Conservation (phyloP, 2,113 vertebrate genomes). For the Nannobrachium achirus region DNA sequence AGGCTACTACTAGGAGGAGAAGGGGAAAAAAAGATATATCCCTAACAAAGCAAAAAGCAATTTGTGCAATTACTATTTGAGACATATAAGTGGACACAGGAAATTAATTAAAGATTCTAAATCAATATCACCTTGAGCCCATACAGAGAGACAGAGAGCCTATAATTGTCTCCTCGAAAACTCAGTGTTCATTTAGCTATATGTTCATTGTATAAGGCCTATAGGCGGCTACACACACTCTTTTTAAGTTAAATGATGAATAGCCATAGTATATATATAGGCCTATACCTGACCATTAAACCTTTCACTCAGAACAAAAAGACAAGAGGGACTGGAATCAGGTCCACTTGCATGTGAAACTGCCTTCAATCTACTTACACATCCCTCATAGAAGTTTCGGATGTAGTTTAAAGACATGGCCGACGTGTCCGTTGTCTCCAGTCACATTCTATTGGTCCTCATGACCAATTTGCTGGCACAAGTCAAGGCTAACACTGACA, state of each 20-base stretch:
- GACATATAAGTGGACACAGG: neutral
- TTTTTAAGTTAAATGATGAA: no score
- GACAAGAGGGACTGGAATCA: neutral
- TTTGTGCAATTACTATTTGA: neutral
- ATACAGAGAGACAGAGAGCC: neutral
- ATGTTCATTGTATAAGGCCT: neutral
- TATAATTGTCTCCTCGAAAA: no score
- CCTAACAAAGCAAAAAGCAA: constrained; percentile 5
- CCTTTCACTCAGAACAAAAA: neutral
- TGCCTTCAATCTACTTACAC: constrained; percentile 79
- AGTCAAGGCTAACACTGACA: constrained; percentile 48
- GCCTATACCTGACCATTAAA: neutral
- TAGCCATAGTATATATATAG: no score
- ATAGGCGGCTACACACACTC: neutral
- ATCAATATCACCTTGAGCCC: constrained; percentile 9
- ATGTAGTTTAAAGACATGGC: constrained; percentile 89
- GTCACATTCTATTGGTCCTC: constrained; percentile 52
- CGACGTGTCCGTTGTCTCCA: constrained; percentile 43
- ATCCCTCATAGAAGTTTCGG: constrained; percentile 90
- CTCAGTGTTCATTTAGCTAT: no score
- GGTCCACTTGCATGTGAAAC: neutral
- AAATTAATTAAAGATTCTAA: constrained; percentile 2
- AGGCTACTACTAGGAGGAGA: no score
- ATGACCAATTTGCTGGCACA: constrained; percentile 65
- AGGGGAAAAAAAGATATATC: neutral